Evolutionary conservation across 2,113 vertebrate genomes (phyloP).

Genomic region (Ameiurus melas): DNA sequence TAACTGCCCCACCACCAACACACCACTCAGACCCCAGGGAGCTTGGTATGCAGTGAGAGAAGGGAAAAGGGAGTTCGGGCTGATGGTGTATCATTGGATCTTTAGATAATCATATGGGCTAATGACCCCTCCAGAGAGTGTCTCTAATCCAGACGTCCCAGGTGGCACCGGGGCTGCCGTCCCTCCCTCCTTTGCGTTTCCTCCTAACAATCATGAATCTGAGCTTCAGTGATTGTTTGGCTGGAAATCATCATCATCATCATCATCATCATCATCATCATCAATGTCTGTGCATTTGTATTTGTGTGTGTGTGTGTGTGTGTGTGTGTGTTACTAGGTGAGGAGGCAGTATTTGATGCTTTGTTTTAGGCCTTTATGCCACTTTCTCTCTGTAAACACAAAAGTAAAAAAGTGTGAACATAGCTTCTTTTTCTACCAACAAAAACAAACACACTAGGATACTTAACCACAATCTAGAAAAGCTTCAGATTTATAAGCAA

Average conservation of each 20-base stretch:
- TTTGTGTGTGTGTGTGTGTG: background rate
- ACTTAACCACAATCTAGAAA: background rate
- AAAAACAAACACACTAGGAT: background rate
- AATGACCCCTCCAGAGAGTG: constrained; percentile 61
- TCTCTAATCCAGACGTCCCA: constrained; percentile 55
- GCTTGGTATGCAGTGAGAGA: constrained; percentile 37
- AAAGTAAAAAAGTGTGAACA: background rate
- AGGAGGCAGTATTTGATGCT: background rate
- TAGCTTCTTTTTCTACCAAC: background rate
- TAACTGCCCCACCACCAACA: constrained; percentile 22
- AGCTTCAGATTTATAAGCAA: background rate
- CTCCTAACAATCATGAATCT: constrained; percentile 22
- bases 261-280: background rate
- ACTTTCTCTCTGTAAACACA: background rate
- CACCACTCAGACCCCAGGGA: constrained; percentile 47
- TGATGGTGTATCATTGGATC: constrained; percentile 53
- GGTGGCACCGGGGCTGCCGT: constrained; percentile 20
- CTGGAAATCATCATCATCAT: background rate
- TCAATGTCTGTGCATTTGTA: background rate
- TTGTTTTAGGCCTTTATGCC: background rate
- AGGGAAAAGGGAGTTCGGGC: constrained; percentile 23
- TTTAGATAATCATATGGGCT: constrained; percentile 61
- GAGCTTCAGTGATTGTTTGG: constrained; percentile 16
- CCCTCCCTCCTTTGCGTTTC: background rate
- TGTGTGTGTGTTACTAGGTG: background rate